Evolutionary conservation across 2,797 vertebrate genomes (phyloP), one percentile per base, ranked within the genome.

Genomic region (Nasua narica): DNA sequence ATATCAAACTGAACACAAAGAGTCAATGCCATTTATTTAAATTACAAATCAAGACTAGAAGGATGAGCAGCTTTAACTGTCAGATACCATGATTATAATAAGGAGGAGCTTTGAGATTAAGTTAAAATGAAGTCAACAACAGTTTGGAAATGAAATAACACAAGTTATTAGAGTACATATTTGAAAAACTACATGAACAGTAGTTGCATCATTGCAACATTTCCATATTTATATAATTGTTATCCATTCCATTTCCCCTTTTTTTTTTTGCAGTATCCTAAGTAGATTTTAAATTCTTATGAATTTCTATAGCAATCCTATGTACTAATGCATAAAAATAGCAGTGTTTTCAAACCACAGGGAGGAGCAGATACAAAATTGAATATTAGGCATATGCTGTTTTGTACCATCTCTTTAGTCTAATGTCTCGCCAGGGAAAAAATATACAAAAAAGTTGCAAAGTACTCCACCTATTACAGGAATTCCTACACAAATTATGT

Each of bases 361-460:
- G 69, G 91, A 96, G 96, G 97, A 97, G 90, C 76, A 97, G 96
- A 97, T 52, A 74, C 77, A 95, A 40, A 92, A 58, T 9, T 7
- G 95, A 96, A 65, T 56, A 98, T 96, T 82, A 95, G 93, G 97
- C 97, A 95, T 87, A 95, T 90, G 98, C 94, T 97, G 95, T 77
- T 97, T 95, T 35, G 69, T 87, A 89, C 93, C 43, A 25, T 95
- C 94, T 96, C 94, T 87, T 97, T 56, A 94, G 91, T 95, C 88
- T 95, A 97, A 97, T 93, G 93, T 96, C 96, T 97, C 97, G 94
- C 87, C 18, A 93, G 94, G 95, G 94, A 95, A 95, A 56, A 74
- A 95, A 96, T 69, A 69, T 2, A 29, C 91, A 96, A 88, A 79
- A 67, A 95, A 87, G 78, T 91, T 94, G 79, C 90, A 67, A 60